Base-by-base conservation (phyloP, 2,797 vertebrate genomes). In the Chanos chanos region DNA sequence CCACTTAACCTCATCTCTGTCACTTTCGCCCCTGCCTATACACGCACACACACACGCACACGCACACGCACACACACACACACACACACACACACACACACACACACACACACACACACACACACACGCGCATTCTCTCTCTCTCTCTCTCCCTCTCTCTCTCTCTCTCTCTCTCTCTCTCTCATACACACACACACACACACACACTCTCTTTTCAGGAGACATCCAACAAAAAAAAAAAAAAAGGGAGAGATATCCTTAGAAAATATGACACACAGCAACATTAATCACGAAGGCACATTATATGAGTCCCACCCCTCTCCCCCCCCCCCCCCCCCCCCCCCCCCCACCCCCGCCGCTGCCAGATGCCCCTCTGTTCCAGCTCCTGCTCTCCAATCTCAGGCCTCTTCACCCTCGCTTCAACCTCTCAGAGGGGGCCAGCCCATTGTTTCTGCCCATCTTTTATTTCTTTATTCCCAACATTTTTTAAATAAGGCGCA, bases 321-420 rank as follows among this genome's bases (percentile, higher is more conserved):
- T 5, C 27, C 15, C 73, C 77, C 60, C 60, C 61, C 49, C 68
- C 51, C 37, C n/a, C 27, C 10, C 28, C 27, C 45, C 4, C 27
- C 1, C 4, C 22, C 30, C 10, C 7, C 50, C 50, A 56, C 25
- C 65, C 66, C 15, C 44, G 16, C 59, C 19, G 9, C 53, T 54
- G 83, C 85, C 85, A 86, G 82, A 83, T 85, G 78, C 78, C 83
- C 78, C 82, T 88, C 88, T 87, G 76, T 77, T 79, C 77, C 77
- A 80, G 77, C 83, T 84, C 85, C 84, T 80, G 78, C 81, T 82
- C 82, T 69, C 81, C 86, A 90, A 89, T 91, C 89, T 87, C 77
- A 71, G 81, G 75, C 82, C 88, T 86, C 87, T 91, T 89, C 88
- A 88, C 77, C 78, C 68, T 50, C 68, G 78, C 83, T 80, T 80